Base-by-base conservation (phyloP, 2,888 invertebrate species). In the Deroplatys truncata region DNA sequence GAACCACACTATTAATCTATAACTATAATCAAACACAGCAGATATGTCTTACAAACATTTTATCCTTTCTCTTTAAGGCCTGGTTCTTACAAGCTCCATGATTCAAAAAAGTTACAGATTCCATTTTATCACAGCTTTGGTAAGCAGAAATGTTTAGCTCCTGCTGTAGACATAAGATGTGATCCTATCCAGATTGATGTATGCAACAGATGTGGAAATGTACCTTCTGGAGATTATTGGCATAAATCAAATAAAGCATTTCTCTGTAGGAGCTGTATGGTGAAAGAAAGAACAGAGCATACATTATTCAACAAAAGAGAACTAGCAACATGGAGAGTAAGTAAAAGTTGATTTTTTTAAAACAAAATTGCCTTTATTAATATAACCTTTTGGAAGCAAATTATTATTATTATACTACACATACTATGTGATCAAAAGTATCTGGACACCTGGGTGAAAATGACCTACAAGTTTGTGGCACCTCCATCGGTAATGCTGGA, bases 41-140 rank as follows among this genome's bases (percentile, higher is more conserved):
- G 35, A 43, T 43, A 13, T 43, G 43, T 1, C 35, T 35, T 35
- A 9, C 9, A 35, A 35, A 35, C 0, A 35, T 43, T 10, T 43
- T 43, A 43, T 43, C 43, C 56, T 72, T 72, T 72, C 25, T 72
- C 25, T 28, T 86, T 43, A 72, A 88, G 89, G 85, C 84, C 84
- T n/a, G 89, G 89, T 20, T 84, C 56, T 10, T 88, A 88, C 89
- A 28, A 88, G 9, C 8, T 7, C 56, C 25, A 87, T 9, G 88
- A 35, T 29, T 16, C 82, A 28, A 25, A 29, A 82, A 35, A 88
- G 35, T 28, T 43, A 35, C 43, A 84, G 28, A 85, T 88, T 84
- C 89, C 89, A 28, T 88, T 88, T 56, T 84, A n/a, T 13, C n/a
- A 88, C 15, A 83, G 84, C 43, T 83, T 88, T 28, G 84, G 84